phyloP scores from a whole-genome alignment of 2,797 vertebrate genomes.

The Pseudotriccus pelzelni region DNA sequence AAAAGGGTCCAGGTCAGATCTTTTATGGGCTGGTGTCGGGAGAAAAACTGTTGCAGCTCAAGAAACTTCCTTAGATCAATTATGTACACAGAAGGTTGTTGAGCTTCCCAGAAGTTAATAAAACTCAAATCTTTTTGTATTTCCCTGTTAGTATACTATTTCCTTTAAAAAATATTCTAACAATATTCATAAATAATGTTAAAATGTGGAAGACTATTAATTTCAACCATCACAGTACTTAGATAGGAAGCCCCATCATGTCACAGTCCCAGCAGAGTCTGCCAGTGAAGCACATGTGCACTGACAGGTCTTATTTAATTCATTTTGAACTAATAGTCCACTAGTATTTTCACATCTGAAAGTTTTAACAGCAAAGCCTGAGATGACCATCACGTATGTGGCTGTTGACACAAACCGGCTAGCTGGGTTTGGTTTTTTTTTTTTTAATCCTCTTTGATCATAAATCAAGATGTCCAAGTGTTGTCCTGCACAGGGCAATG shows the following conservation, averaged over 20 bases:
- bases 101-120: not conserved
- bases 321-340: not conserved
- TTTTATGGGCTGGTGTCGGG: not conserved
- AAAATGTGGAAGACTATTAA: not conserved
- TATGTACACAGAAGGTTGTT: rapidly evolving
- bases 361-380: not conserved
- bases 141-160: not conserved
- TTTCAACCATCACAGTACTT: not conserved
- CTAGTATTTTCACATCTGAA: not conserved
- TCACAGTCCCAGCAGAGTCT: not conserved
- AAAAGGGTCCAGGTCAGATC: not conserved
- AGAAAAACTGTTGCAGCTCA: not conserved
- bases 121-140: not conserved
- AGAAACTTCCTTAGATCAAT: not conserved
- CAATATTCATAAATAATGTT: not conserved
- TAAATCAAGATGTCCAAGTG: not conserved
- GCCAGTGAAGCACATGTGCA: not conserved
- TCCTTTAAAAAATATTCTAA: not conserved
- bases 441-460: not conserved
- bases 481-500: not conserved
- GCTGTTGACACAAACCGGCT: not conserved
- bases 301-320: not conserved
- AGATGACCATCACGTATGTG: not conserved
- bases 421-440: not conserved
- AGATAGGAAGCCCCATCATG: not conserved